Percentiles rank a stretch among this genome's conserved stretches.
phyloP scores from a whole-genome alignment of 2,888 invertebrate genomes.

The Sinhomidia bicolor region DNA sequence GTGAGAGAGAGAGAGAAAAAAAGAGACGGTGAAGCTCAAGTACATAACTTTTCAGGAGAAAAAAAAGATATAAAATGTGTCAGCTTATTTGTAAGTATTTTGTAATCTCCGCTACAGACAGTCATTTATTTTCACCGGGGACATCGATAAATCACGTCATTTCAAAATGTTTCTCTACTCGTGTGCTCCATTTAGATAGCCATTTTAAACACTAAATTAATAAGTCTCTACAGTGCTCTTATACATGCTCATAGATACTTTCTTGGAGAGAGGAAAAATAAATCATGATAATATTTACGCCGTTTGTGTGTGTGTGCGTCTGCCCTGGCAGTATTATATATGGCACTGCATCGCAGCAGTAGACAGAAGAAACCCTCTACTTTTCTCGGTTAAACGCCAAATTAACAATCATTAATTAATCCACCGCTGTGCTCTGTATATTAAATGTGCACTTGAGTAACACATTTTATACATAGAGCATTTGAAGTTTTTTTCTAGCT shows the following conservation, averaged over 20 bases:
- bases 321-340: too few relatives aligned
- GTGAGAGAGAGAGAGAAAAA: too few relatives aligned
- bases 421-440: background rate
- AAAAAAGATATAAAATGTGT: slow-evolving; percentile 56
- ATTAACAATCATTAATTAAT: slow-evolving; percentile 50
- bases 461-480: background rate
- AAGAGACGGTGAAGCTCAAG: background rate
- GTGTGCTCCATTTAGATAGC: slow-evolving; percentile 51
- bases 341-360: too few relatives aligned
- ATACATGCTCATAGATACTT: background rate
- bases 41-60: slow-evolving; percentile 4
- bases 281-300: slow-evolving; percentile 16
- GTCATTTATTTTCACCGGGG: slow-evolving; percentile 50
- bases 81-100: slow-evolving; percentile 66
- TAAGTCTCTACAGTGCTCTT: background rate
- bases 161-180: slow-evolving; percentile 52
- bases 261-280: background rate
- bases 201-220: slow-evolving; percentile 43
- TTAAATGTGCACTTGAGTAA: background rate
- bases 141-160: slow-evolving; percentile 54
- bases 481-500: background rate
- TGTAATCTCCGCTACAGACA: slow-evolving; percentile 58
- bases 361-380: background rate
- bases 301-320: background rate
- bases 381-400: slow-evolving; percentile 15